A percentile compares a stretch with the other conserved stretches of the same genome.
Conservation (phyloP, 2,113 vertebrate species). For the Prochilodus magdalenae region DNA sequence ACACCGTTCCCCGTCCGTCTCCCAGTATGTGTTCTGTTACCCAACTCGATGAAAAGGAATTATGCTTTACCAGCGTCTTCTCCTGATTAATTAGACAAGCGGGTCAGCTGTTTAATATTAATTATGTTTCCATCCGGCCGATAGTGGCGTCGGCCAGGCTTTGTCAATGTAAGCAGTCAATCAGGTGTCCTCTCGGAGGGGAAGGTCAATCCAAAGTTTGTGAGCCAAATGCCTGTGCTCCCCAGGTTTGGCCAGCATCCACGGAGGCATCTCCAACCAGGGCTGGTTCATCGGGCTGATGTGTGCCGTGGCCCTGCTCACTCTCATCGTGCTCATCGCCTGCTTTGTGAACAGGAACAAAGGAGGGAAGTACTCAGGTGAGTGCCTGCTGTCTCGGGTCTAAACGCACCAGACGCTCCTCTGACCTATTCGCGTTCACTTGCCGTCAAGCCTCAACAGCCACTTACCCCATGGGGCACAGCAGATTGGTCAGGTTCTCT, state of each 20-base stretch:
- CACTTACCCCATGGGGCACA: conserved; percentile 12
- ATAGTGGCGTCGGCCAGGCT: conserved; percentile 58
- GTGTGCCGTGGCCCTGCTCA: conserved; percentile 93
- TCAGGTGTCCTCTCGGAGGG: conserved; percentile 63
- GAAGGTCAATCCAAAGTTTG: conserved; percentile 60
- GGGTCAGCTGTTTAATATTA: conserved; percentile 79
- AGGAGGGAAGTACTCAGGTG: conserved; percentile 98
- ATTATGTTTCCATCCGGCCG: conserved; percentile 62
- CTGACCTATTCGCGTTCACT: neutral
- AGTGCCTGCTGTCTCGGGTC: conserved; percentile 42
- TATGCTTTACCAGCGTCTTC: conserved; percentile 68
- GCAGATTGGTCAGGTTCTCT: neutral
- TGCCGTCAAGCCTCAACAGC: neutral
- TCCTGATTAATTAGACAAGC: conserved; percentile 78
- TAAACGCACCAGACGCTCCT: neutral
- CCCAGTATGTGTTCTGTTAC: conserved; percentile 59
- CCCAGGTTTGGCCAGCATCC: conserved; percentile 87
- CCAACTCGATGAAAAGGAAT: conserved; percentile 61
- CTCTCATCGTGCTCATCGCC: conserved; percentile 86
- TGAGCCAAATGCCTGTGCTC: conserved; percentile 66
- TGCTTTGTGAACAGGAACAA: conserved; percentile 97
- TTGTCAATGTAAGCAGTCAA: conserved; percentile 70
- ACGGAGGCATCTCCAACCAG: conserved; percentile 89
- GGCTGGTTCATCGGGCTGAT: conserved; percentile 98
- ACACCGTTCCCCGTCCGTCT: conserved; percentile 49